These are phyloP conservation scores for Eptatretus burgeri DNA, from an alignment of 2,113 vertebrate species.

Conservation along the genomic window DNA sequence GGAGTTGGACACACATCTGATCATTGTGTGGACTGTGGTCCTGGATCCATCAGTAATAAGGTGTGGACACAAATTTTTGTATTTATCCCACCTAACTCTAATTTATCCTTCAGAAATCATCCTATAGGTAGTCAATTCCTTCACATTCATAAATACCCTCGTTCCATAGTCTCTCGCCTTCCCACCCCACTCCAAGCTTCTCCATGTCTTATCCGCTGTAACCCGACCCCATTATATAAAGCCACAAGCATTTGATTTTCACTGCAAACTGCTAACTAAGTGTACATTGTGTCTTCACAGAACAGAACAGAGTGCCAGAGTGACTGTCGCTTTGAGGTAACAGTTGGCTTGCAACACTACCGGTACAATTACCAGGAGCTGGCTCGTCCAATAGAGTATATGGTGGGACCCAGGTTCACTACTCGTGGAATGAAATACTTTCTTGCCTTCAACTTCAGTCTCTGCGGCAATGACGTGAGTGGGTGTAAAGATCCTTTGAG, in stretches of 20 bases:
- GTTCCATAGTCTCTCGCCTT: no score
- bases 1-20: conserved; percentile 36
- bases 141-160: no score
- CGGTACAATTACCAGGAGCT: conserved; percentile 46
- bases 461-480: conserved; percentile 63
- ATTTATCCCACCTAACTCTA: no score
- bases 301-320: conserved; percentile 39
- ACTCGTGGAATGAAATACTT: conserved; percentile 85
- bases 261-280: no score
- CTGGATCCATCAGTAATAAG: conserved; percentile 45
- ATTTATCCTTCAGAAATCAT: no score
- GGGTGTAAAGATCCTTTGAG: not conserved
- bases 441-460: conserved; percentile 74
- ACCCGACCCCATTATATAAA: no score
- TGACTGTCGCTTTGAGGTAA: conserved; percentile 23
- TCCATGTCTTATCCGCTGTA: no score
- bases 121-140: no score
- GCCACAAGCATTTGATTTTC: no score
- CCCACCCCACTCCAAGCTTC: no score
- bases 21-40: conserved; percentile 50
- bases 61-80: conserved; percentile 14
- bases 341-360: conserved; percentile 13
- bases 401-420: conserved; percentile 80
- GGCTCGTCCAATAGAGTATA: conserved; percentile 31
- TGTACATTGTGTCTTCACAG: conserved; percentile 16